Base-by-base conservation (phyloP, 2,797 vertebrate species). In the Pachyuromys duprasi region DNA sequence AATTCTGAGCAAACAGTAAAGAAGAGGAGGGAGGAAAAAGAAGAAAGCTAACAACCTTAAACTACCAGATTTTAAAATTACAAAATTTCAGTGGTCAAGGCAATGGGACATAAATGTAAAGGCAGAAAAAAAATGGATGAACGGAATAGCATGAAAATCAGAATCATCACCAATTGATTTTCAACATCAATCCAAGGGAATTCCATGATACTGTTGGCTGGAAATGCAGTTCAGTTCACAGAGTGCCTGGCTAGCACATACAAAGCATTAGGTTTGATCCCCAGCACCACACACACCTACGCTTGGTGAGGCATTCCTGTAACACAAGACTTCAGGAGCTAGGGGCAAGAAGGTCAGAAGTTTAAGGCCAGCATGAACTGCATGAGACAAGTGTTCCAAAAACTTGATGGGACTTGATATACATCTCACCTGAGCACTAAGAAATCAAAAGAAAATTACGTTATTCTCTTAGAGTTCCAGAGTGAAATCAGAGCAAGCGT, bases 31-130 rank as follows among this genome's bases (percentile, higher is more conserved):
- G 80, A 74, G 8, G 76, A 65, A 86, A 6, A 4, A 55, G 62
- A 55, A 78, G 49, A 62, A 96, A 84, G 22, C 33, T 95, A 28
- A 45, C 90, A 49, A 15, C 36, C 8, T 92, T 95, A 91, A 3
- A 57, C 22, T 63, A 91, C 4, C 24, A 69, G 95, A 67, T 63
- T 89, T 92, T 33, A 96, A 96, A 24, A 49, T 33, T 92, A 55
- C 89, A 80, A 94, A 86, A 80, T 81, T 84, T 45, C 0, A 31
- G 5, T 90, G 42, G 83, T 94, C 45, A 93, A 96, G 69, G 83
- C 89, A 92, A 88, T 60, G n/a, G 45, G 13, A 70, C 33, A 70
- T 55, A 49, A n/a, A 31, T 9, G 9, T 82, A 65, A 67, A 45
- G 42, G 49, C 28, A 62, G 57, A 67, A 18, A 89, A 81, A 74